A percentile compares a stretch with the other conserved stretches of the same genome.
Conservation (phyloP, 2,797 vertebrate species). For the Parauchenoglanis punctatus region DNA sequence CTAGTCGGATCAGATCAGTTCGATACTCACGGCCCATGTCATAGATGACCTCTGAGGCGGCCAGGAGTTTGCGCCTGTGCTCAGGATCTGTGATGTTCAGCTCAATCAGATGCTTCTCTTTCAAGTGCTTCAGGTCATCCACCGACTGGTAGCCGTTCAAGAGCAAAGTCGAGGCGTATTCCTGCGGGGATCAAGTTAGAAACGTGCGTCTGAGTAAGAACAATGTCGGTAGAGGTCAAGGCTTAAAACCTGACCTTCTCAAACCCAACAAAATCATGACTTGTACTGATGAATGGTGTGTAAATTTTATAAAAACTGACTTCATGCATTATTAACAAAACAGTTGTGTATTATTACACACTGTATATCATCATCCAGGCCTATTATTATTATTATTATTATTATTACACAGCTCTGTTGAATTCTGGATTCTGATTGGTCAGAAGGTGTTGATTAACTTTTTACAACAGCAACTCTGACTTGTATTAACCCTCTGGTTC, state of each 20-base stretch:
- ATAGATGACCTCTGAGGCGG: constrained; percentile 83
- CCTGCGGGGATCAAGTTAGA: constrained; percentile 70
- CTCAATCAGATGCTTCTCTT: constrained; percentile 93
- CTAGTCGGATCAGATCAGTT: not conserved
- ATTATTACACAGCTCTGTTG: not conserved
- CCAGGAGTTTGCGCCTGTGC: constrained; percentile 83
- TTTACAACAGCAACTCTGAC: not conserved
- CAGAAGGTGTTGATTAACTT: not conserved
- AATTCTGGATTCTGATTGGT: not conserved
- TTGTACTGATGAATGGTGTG: not conserved
- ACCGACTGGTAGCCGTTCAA: constrained; percentile 93
- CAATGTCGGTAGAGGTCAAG: not conserved
- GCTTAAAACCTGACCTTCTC: not conserved
- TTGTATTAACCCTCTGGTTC: not conserved
- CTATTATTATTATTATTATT: not conserved
- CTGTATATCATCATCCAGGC: no score
- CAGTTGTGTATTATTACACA: not conserved
- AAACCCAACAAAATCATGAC: not conserved
- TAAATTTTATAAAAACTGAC: not conserved
- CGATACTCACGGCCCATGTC: constrained; percentile 83
- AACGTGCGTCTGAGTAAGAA: not conserved
- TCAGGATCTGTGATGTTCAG: constrained; percentile 89
- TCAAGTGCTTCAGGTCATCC: constrained; percentile 89
- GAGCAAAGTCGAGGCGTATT: constrained; percentile 88
- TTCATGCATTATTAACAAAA: not conserved